Percentiles rank a stretch among this genome's conserved stretches.
These are phyloP conservation scores for Crocuta crocuta DNA, from an alignment of 2,113 vertebrate species.

Conservation along the genomic window DNA sequence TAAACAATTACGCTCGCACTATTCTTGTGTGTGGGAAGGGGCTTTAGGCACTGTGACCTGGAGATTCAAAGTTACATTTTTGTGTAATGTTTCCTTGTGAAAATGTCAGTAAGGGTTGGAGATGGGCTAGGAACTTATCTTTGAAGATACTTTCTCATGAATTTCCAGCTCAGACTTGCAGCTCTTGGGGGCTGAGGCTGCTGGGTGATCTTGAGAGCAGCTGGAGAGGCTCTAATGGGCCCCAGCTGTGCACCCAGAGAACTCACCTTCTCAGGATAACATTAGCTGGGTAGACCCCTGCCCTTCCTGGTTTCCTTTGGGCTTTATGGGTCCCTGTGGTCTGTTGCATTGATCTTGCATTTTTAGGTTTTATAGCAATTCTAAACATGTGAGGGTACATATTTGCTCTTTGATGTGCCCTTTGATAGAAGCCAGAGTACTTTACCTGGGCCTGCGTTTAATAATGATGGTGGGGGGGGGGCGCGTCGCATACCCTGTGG, in stretches of 20 bases:
- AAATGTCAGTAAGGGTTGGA: not conserved
- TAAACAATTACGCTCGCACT: not conserved
- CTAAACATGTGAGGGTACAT: constrained; percentile 74
- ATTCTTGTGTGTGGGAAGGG: not conserved
- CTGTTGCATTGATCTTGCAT: constrained; percentile 79
- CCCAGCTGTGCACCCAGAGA: constrained; percentile 72
- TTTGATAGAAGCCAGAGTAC: constrained; percentile 81
- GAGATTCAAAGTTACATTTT: constrained; percentile 27
- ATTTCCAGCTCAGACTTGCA: constrained; percentile 48
- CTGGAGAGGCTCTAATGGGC: constrained; percentile 68
- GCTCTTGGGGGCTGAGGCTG: not conserved
- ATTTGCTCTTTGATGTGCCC: constrained; percentile 79
- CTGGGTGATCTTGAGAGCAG: constrained; percentile 56
- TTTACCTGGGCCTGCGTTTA: constrained; percentile 79
- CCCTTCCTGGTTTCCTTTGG: constrained; percentile 71
- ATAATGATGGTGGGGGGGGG: constrained; percentile 64
- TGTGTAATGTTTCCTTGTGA: constrained; percentile 53
- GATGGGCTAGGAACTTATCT: constrained; percentile 50
- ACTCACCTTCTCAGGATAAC: constrained; percentile 28
- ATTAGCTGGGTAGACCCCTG: constrained; percentile 64
- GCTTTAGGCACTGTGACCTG: not conserved
- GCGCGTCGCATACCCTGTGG: constrained; percentile 27
- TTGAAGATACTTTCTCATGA: constrained; percentile 51
- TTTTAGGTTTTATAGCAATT: constrained; percentile 80
- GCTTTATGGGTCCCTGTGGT: constrained; percentile 69